Evolutionary conservation across 2,113 vertebrate species (phyloP).

Genomic region (Anas platyrhynchos): DNA sequence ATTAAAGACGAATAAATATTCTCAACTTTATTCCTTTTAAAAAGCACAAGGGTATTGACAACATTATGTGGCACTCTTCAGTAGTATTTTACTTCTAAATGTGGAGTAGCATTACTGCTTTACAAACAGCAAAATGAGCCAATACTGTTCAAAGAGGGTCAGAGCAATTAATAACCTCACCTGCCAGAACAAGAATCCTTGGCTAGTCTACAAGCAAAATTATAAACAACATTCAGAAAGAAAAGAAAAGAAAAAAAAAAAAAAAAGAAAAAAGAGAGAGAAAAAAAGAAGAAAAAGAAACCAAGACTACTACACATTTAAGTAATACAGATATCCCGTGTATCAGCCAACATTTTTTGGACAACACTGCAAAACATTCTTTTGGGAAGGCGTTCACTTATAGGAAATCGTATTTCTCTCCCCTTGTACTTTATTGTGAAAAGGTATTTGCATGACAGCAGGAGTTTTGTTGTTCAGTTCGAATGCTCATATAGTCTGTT

Average conservation of each 20-base stretch:
- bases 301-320: not conserved
- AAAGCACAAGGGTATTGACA: not conserved
- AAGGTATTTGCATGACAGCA: not conserved
- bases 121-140: not conserved
- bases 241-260: not conserved
- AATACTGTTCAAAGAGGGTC: not conserved
- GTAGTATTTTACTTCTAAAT: not conserved
- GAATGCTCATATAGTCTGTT: not conserved
- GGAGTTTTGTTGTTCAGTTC: not conserved
- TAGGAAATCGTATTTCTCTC: not conserved
- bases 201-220: not conserved
- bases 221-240: not conserved
- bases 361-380: not conserved
- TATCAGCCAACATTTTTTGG: not conserved
- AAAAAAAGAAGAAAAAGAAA: not conserved
- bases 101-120: not conserved
- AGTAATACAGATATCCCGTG: not conserved
- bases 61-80: not conserved
- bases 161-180: not conserved
- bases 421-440: not conserved
- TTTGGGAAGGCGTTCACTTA: not conserved
- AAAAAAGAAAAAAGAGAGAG: not conserved
- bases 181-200: not conserved
- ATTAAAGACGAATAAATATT: not conserved
- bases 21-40: not conserved